Evolutionary conservation across 2,888 invertebrate genomes (phyloP).

Genomic region (Sphaerophoria rueppellii): DNA sequence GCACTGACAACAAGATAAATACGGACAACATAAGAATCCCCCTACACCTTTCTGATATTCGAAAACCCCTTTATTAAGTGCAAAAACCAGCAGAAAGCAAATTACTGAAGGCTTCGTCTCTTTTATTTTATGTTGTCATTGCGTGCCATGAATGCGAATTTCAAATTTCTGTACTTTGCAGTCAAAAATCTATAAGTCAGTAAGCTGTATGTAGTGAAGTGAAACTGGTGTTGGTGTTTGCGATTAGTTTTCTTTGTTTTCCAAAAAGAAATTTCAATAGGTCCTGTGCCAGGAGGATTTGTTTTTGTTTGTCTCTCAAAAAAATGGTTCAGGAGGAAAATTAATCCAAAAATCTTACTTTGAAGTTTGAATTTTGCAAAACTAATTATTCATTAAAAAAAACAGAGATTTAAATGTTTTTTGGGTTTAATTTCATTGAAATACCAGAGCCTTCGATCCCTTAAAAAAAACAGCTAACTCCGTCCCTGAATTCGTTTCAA

Average conservation of each 20-base stretch:
- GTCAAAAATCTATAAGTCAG: constrained; percentile 43
- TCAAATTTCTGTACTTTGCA: constrained; percentile 64
- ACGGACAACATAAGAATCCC: too few species aligned
- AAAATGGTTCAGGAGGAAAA: constrained; percentile 1
- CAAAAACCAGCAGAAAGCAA: constrained; percentile 19
- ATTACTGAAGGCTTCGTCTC: constrained; percentile 41
- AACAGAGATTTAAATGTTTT: neutral
- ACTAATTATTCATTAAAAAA: neutral
- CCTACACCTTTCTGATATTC: too few species aligned
- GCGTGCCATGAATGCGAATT: constrained; percentile 70
- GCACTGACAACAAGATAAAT: too few species aligned
- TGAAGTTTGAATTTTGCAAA: neutral
- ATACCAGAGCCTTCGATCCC: neutral
- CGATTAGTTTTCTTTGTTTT: constrained; percentile 51
- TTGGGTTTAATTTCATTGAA: too few species aligned
- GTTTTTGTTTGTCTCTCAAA: too few species aligned
- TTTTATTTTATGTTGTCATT: constrained; percentile 60
- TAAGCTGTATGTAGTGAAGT: neutral
- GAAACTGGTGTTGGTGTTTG: constrained; percentile 26
- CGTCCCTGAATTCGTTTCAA: neutral
- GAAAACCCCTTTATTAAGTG: neutral
- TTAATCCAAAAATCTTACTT: neutral
- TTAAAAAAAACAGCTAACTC: neutral
- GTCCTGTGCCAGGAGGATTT: too few species aligned
- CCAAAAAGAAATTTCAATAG: constrained; percentile 44